Evolutionary conservation across 2,888 invertebrate genomes (phyloP).

Genomic region (Pedicia rivosa): DNA sequence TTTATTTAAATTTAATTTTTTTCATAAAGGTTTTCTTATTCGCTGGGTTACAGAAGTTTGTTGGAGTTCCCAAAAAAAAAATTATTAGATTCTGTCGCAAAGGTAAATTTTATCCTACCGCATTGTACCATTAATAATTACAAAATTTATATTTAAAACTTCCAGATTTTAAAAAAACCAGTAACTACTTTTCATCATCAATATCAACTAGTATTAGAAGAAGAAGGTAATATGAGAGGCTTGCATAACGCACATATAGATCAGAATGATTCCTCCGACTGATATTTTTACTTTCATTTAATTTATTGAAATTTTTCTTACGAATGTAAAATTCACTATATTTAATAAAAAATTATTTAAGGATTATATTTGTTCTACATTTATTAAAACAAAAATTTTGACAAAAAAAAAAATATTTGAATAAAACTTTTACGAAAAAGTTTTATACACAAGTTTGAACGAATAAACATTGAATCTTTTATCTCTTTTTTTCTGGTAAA

Average conservation of each 20-base stretch:
- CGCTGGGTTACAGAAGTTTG: conserved; percentile 18
- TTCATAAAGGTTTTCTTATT: conserved; percentile 15
- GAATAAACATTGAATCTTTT: too few relatives aligned
- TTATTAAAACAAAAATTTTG: too few relatives aligned
- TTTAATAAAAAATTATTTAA: too few relatives aligned
- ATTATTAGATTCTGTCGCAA: conserved; percentile 15
- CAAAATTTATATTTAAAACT: conserved; percentile 5
- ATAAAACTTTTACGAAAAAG: too few relatives aligned
- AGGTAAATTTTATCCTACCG: conserved; percentile 11
- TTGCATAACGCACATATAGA: not conserved
- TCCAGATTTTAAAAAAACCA: conserved; percentile 16
- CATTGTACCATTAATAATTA: not conserved
- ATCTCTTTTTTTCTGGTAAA: too few relatives aligned
- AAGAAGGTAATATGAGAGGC: not conserved
- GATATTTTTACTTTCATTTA: too few relatives aligned
- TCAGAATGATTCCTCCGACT: too few relatives aligned
- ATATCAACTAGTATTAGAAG: conserved; percentile 12
- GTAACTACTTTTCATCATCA: conserved; percentile 15
- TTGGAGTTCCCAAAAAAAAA: conserved; percentile 17
- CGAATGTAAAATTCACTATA: too few relatives aligned
- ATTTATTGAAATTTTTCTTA: too few relatives aligned
- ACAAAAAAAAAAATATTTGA: too few relatives aligned
- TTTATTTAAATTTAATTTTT: conserved; percentile 5
- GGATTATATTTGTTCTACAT: too few relatives aligned
- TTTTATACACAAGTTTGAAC: too few relatives aligned